These are phyloP conservation scores for Panthera uncia DNA, from an alignment of 2,113 vertebrate species.

Conservation along the genomic window DNA sequence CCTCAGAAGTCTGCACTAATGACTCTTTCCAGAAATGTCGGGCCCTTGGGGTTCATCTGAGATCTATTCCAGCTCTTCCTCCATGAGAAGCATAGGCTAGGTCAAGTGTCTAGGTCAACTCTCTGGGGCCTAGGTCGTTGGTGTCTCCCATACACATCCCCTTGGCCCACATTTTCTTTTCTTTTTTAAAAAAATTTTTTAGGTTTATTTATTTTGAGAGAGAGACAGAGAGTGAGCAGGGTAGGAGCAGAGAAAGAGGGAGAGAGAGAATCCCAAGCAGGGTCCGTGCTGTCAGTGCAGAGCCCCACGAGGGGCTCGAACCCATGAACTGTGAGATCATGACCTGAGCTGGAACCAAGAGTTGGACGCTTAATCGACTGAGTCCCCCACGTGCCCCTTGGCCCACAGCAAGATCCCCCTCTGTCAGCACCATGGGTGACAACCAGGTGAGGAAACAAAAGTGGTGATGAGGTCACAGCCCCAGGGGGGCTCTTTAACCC, in stretches of 20 bases:
- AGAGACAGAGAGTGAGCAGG: too few relatives aligned
- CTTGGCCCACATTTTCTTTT: background rate
- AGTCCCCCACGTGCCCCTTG: background rate
- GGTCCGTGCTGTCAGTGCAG: too few relatives aligned
- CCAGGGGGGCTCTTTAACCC: background rate
- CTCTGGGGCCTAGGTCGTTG: background rate
- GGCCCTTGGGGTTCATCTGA: background rate
- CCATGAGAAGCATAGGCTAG: background rate
- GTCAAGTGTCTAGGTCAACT: background rate
- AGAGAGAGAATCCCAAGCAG: too few relatives aligned
- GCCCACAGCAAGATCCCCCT: background rate
- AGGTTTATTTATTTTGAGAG: too few relatives aligned
- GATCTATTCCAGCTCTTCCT: background rate
- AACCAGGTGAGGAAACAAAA: background rate
- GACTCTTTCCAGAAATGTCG: constrained; percentile 3
- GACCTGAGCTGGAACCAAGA: too few relatives aligned
- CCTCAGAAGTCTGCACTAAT: constrained; percentile 53
- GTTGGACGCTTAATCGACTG: too few relatives aligned
- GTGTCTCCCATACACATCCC: background rate
- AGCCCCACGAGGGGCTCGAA: too few relatives aligned
- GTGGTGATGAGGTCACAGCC: background rate
- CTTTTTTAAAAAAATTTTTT: too few relatives aligned
- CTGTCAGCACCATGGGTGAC: background rate
- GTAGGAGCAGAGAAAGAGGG: too few relatives aligned
- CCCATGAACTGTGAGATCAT: too few relatives aligned